phyloP scores from a whole-genome alignment of 2,113 vertebrate genomes.

The Heterotilapia buettikoferi region DNA sequence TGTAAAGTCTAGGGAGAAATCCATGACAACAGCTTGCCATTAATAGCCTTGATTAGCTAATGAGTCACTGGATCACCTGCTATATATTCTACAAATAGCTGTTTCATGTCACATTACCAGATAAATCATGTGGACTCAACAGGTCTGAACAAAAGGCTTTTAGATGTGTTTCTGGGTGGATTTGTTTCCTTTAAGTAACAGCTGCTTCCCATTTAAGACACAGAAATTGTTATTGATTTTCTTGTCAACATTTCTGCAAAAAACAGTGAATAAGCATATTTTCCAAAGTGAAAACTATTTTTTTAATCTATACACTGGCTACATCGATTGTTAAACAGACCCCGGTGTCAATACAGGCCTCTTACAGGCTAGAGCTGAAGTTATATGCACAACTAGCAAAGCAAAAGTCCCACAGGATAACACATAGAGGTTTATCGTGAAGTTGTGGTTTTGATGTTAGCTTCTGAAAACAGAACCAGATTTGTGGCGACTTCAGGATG shows the following conservation, averaged over 20 bases:
- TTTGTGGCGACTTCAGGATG: conserved; percentile 70
- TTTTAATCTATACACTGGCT: conserved; percentile 32
- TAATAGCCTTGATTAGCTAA: background rate
- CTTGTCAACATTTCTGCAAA: background rate
- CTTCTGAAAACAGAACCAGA: conserved; percentile 56
- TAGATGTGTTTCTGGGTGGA: background rate
- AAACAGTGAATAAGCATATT: background rate
- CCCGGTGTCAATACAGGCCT: background rate
- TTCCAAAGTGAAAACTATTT: conserved; percentile 9
- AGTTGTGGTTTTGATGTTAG: conserved; percentile 31
- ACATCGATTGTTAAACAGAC: conserved; percentile 34
- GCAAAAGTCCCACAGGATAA: conserved; percentile 9
- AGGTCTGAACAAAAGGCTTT: background rate
- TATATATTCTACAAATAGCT: background rate
- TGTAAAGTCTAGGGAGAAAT: background rate
- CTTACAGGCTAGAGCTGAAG: conserved; percentile 17
- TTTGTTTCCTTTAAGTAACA: background rate
- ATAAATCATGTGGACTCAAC: background rate
- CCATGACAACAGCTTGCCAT: background rate
- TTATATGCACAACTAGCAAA: conserved; percentile 2
- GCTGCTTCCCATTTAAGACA: background rate
- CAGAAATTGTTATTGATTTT: background rate
- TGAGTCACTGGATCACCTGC: background rate
- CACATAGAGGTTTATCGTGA: conserved; percentile 12
- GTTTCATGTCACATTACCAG: background rate